A percentile compares a stretch with the other conserved stretches of the same genome.
phyloP scores from a whole-genome alignment of 2,113 vertebrate genomes.

The Eudyptes chrysolophus region DNA sequence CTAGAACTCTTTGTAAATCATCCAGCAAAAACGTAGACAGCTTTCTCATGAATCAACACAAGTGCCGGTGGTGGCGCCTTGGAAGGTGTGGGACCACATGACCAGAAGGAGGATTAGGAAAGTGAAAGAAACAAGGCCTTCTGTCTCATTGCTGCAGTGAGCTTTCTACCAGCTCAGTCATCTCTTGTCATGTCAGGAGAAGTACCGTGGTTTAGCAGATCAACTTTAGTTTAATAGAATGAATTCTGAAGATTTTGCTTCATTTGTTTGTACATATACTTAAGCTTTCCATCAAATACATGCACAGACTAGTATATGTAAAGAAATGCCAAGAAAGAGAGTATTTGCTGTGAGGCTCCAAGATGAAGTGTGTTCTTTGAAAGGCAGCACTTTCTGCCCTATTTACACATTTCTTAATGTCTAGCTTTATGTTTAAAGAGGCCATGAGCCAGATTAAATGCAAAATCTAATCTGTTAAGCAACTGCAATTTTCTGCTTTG shows the following conservation, averaged over 20 bases:
- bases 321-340: background rate
- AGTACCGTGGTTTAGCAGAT: background rate
- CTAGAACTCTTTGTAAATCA: background rate
- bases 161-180: background rate
- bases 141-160: background rate
- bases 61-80: background rate
- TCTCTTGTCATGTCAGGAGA: background rate
- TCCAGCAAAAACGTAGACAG: background rate
- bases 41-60: background rate
- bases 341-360: background rate
- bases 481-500: background rate
- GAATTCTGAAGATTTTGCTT: background rate
- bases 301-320: background rate
- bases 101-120: background rate
- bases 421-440: background rate
- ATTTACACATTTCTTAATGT: background rate
- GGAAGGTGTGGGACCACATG: background rate
- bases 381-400: background rate
- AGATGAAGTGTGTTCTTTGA: background rate
- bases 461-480: slow-evolving; percentile 13
- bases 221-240: background rate
- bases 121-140: background rate
- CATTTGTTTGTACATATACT: background rate
- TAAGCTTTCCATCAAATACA: background rate
- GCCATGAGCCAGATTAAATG: background rate